Evolutionary conservation across 2,888 invertebrate species (phyloP), one percentile per base, ranked within the genome.

Genomic region (Hirtodrosophila cameraria): DNA sequence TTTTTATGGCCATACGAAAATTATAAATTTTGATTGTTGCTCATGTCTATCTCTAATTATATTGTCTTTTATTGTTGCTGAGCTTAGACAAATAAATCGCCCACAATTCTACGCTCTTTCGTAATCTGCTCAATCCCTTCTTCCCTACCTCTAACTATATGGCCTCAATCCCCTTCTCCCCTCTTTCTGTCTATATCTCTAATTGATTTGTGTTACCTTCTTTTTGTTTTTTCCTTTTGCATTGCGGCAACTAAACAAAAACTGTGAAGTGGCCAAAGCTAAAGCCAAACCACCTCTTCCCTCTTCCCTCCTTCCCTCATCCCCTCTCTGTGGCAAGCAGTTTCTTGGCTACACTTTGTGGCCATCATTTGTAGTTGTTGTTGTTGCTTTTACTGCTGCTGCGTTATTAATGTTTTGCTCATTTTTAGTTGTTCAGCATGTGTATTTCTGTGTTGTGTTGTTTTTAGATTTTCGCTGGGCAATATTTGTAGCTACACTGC

Each of bases 121-220:
- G 52, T 46, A 35, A n/a, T n/a, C 33, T 50, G 36, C 12, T 18
- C 6, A 11, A n/a, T 6, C 15, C 13, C 45, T 48, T 7, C 13
- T 12, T 0, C 5, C 7, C 5, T 20, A 9, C n/a, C 12, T 7
- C 31, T n/a, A n/a, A n/a, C n/a, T n/a, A n/a, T n/a, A n/a, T n/a
- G n/a, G n/a, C n/a, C n/a, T n/a, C n/a, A n/a, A n/a, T 18, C n/a
- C 1, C 2, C 30, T 12, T 20, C 25, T 35, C 23, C 12, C 25
- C n/a, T 3, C 1, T 28, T 4, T 20, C 12, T 15, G n/a, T 4
- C 30, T 53, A 15, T 46, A 46, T 38, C 48, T 68, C 33, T 52
- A 67, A 78, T 82, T 78, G 82, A 79, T 79, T 82, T 82, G 70
- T 48, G 55, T 71, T 64, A 42, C 58, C 35, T 58, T 59, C 35